A percentile compares a stretch with the other conserved stretches of the same genome.
Conservation (phyloP, 2,797 vertebrate genomes). For the Acipenser transmontanus region DNA sequence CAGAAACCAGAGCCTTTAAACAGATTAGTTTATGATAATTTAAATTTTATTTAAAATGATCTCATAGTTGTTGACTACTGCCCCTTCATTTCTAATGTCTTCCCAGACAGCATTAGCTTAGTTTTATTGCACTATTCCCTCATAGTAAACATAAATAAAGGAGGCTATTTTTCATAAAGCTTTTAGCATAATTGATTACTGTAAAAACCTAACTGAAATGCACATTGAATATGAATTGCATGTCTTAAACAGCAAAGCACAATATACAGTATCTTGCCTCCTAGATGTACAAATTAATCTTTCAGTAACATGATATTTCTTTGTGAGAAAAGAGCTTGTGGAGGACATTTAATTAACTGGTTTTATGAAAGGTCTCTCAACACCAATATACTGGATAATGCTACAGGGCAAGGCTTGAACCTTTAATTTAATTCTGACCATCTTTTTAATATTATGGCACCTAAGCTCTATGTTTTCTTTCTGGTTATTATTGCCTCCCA, state of each 20-base stretch:
- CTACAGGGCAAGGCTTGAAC: too few species aligned
- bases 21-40: constrained; percentile 27
- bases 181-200: constrained; percentile 35
- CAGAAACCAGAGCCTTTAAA: background rate
- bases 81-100: constrained; percentile 26
- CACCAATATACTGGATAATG: too few species aligned
- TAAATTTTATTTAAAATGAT: constrained; percentile 27
- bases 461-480: too few species aligned
- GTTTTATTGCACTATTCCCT: constrained; percentile 29
- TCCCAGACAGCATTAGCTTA: constrained; percentile 30
- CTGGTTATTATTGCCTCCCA: too few species aligned
- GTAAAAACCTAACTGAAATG: constrained; percentile 10
- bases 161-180: constrained; percentile 21
- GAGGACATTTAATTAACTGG: too few species aligned
- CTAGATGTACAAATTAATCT: too few species aligned
- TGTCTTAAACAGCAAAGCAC: constrained; percentile 22
- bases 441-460: too few species aligned
- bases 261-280: constrained; percentile 18
- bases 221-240: constrained; percentile 24
- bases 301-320: too few species aligned
- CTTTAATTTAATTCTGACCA: too few species aligned
- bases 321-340: too few species aligned
- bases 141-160: constrained; percentile 27
- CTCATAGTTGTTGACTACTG: constrained; percentile 35
- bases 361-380: too few species aligned